Conservation (phyloP, 1,140 invertebrate species). For the Chlorops oryzae region DNA sequence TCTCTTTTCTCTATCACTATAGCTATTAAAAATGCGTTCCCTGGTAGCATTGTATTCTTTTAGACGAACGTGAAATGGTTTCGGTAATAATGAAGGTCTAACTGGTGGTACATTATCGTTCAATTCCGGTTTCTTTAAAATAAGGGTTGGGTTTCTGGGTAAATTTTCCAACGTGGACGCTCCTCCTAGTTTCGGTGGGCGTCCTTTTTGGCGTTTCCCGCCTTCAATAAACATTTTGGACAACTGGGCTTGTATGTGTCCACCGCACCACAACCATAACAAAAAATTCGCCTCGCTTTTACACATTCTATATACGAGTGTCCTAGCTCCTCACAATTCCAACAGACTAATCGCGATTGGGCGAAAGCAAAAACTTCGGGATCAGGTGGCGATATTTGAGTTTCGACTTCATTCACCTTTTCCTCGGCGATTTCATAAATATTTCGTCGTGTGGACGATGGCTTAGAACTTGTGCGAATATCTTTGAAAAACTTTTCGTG, state of each 20-base stretch:
- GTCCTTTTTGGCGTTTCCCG: not conserved
- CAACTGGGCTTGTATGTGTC: conserved; percentile 3
- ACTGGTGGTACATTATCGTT: not conserved
- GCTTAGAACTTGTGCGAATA: not conserved
- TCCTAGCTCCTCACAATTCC: conserved; percentile 6
- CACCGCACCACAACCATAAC: not conserved
- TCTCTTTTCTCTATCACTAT: not conserved
- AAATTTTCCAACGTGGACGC: not conserved
- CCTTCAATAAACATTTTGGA: not conserved
- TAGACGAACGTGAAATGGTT: conserved; percentile 10
- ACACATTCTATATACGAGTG: conserved; percentile 1
- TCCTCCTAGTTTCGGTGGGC: not conserved
- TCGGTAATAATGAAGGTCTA: not conserved
- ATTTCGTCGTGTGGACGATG: not conserved
- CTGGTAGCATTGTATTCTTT: conserved; percentile 5
- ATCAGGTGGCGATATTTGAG: too few relatives aligned
- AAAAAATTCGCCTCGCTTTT: not conserved
- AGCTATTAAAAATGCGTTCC: not conserved
- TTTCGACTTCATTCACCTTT: not conserved
- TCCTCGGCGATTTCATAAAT: not conserved
- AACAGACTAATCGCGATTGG: not conserved
- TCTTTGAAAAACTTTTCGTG: not conserved
- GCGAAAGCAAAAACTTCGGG: too few relatives aligned
- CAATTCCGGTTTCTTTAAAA: not conserved
- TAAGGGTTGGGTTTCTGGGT: not conserved